Evolutionary conservation across 2,113 vertebrate genomes (phyloP), one percentile per base, ranked within the genome.

Genomic region (Prolemur simus): DNA sequence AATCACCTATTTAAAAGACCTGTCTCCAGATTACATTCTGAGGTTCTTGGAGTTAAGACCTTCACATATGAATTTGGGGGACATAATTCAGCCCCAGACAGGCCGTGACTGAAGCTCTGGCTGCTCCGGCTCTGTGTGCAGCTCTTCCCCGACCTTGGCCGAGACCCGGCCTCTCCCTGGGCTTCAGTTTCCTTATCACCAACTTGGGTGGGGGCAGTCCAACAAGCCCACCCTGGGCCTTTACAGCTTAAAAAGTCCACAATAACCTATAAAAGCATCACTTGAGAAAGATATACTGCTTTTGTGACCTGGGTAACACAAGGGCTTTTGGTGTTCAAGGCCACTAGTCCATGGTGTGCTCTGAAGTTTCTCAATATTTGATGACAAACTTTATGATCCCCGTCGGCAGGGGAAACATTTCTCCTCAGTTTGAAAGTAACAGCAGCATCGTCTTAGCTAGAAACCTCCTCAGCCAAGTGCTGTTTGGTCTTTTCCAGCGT

Each of bases 391-490:
- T 64, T 27, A 7, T 80, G 52, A 58, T 64, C 89, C 34, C 68
- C 7, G 15, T 20, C 49, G 60, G 54, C 88, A 63, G 64, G 82
- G 21, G 14, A 20, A 82, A 37, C 39, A 3, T 7, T 63, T 73
- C 63, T 21, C 42, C 63, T 27, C n/a, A 17, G 52, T 39, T 58
- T 17, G 80, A 69, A 23, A 17, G 64, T 1, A 21, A 12, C 14
- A 8, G 18, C 78, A 9, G 20, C 6, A 0, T 2, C 0, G 0
- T 3, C n/a, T 54, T 17, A 0, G 27, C 10, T 3, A 23, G 68
- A 56, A 37, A 15, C 15, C 0, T 10, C 25, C 56, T 20, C 13
- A 0, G 37, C 10, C 76, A 42, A 6, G 32, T 1, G 2, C 14
- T 0, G 15, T 18, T 49, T 34, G 6, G 17, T 66, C 58, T 94